Conservation (phyloP, 2,888 invertebrate genomes). For the Callosobruchus maculatus region DNA sequence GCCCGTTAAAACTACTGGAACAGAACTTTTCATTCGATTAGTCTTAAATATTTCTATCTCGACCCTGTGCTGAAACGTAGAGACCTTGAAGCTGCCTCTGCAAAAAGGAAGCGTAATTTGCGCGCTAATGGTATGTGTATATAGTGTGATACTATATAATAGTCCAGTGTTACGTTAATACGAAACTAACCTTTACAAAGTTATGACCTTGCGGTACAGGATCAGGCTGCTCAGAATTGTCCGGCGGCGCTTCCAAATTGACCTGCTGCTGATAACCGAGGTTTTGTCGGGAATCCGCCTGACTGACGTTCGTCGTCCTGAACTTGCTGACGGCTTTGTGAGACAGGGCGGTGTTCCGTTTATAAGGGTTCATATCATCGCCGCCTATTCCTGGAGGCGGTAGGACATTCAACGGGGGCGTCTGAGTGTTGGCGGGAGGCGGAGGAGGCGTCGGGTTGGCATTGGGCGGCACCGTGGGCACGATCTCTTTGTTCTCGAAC, state of each 20-base stretch:
- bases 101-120: no score
- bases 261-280: conserved; percentile 33
- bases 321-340: conserved; percentile 49
- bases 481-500: conserved; percentile 35
- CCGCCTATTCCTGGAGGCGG: conserved; percentile 24
- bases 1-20: no score
- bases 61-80: no score
- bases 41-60: no score
- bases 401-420: conserved; percentile 21
- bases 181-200: conserved; percentile 10
- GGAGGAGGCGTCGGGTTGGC: conserved; percentile 41
- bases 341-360: conserved; percentile 42
- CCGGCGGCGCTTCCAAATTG: conserved; percentile 64
- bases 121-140: no score
- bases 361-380: conserved; percentile 39
- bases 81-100: no score
- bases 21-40: no score
- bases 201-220: conserved; percentile 25
- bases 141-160: no score
- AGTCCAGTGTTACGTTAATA: no score
- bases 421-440: conserved; percentile 5
- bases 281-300: conserved; percentile 26
- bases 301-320: conserved; percentile 21
- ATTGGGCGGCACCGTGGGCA: conserved; percentile 12
- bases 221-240: conserved; percentile 66